Evolutionary conservation across 2,797 vertebrate genomes (phyloP), one percentile per base, ranked within the genome.

Genomic region (Acanthurus lineatus): DNA sequence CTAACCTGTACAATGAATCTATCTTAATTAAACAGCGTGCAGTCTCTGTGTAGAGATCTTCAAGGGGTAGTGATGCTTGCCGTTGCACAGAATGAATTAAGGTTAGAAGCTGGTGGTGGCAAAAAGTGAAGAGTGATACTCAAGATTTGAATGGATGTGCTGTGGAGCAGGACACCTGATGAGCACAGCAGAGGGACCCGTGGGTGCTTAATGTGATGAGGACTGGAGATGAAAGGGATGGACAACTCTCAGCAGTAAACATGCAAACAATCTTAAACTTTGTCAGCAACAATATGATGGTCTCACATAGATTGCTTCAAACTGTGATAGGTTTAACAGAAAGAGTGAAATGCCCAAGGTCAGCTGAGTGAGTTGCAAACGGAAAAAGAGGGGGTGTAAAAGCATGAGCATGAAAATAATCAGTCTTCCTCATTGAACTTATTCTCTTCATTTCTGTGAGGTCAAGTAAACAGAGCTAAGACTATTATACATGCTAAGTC

Each of bases 111-210:
- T 32, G 45, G 6, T 6, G 25, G 16, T 19, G 17, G 47, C 3
- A 8, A 15, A 40, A 32, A n/a, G n/a, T 65, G 10, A 12, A 35
- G 62, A 49, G 11, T 28, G 10, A 35, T 14, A 28, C 10, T 32
- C 4, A 20, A 51, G 11, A 51, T 65, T 6, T 20, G 48, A 7
- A 42, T 25, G 32, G 48, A 66, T 40, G 35, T 66, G 20, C 14
- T 38, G 47, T 65, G 47, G 62, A 20, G 62, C 62, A 38, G 62
- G 48, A 40, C 47, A 20, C 52, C 19, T 16, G 32, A 51, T 51
- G 63, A 35, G 11, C 28, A 20, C 6, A 1, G 17, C 9, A 17
- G 25, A 63, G 4, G 45, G 63, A 40, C 63, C 32, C 19, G 9
- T 40, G 28, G 62, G 62, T 1, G 28, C 28, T 35, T 6, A 38